phyloP scores from a whole-genome alignment of 2,888 invertebrate species.

The Magallana nippona region DNA sequence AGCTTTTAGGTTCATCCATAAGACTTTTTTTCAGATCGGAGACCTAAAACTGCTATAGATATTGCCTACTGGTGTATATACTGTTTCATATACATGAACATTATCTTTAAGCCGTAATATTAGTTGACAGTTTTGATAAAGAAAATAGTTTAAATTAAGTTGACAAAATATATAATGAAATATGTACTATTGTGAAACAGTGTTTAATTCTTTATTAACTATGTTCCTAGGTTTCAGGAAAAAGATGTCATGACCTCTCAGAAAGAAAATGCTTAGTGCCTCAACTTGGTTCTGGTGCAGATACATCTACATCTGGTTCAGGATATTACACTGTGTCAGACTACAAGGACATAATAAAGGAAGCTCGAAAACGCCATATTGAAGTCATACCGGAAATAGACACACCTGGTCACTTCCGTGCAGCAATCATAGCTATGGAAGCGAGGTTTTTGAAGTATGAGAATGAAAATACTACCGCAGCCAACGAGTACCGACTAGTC shows the following conservation, averaged over 20 bases:
- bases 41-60: no score
- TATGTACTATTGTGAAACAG: no score
- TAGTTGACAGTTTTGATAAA: no score
- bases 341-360: slow-evolving; percentile 69
- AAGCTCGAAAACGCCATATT: slow-evolving; percentile 70
- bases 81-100: no score
- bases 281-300: slow-evolving; percentile 70
- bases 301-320: slow-evolving; percentile 59
- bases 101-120: no score
- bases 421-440: slow-evolving; percentile 75
- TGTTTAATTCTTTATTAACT: no score
- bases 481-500: slow-evolving; percentile 58
- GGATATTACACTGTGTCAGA: slow-evolving; percentile 65
- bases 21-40: no score
- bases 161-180: no score
- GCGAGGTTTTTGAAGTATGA: slow-evolving; percentile 57
- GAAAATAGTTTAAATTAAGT: no score
- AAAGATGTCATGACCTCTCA: slow-evolving; percentile 63
- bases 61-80: no score
- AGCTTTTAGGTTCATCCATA: no score
- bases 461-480: slow-evolving; percentile 47
- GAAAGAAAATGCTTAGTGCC: slow-evolving; percentile 66
- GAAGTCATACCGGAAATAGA: slow-evolving; percentile 77
- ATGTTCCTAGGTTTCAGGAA: slow-evolving; percentile 57
- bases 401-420: slow-evolving; percentile 76